phyloP scores from a whole-genome alignment of 2,797 vertebrate genomes.

The Crypturellus tataupa region DNA sequence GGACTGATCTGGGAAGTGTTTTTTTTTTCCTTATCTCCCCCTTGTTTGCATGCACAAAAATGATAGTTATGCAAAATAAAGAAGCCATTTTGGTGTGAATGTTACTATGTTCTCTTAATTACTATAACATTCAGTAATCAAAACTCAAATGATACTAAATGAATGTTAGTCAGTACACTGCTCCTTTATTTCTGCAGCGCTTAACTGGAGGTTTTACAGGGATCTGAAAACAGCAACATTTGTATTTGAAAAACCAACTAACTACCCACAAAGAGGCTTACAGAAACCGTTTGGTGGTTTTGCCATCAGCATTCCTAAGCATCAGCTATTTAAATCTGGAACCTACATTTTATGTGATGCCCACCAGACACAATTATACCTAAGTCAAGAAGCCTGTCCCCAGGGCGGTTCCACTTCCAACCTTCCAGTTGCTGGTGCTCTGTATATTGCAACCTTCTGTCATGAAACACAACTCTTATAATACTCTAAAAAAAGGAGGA shows the following conservation, averaged over 20 bases:
- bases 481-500: conserved; percentile 79
- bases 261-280: not conserved
- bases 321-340: not conserved
- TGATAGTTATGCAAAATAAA: rapidly evolving
- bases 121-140: not conserved
- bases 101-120: not conserved
- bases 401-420: conserved; percentile 88
- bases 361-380: conserved; percentile 66
- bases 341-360: not conserved
- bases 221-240: not conserved
- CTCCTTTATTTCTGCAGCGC: not conserved
- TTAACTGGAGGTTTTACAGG: not conserved
- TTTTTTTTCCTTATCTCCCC: not conserved
- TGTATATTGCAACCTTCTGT: conserved; percentile 85
- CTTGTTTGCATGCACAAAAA: not conserved
- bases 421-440: conserved; percentile 88
- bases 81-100: not conserved
- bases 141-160: not conserved
- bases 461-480: conserved; percentile 87
- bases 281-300: not conserved
- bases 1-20: not conserved
- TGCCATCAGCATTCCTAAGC: not conserved
- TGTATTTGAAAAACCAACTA: not conserved
- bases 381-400: conserved; percentile 85
- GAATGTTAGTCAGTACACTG: not conserved